Evolutionary conservation across 2,888 invertebrate genomes (phyloP).

Genomic region (Dynastes maya): DNA sequence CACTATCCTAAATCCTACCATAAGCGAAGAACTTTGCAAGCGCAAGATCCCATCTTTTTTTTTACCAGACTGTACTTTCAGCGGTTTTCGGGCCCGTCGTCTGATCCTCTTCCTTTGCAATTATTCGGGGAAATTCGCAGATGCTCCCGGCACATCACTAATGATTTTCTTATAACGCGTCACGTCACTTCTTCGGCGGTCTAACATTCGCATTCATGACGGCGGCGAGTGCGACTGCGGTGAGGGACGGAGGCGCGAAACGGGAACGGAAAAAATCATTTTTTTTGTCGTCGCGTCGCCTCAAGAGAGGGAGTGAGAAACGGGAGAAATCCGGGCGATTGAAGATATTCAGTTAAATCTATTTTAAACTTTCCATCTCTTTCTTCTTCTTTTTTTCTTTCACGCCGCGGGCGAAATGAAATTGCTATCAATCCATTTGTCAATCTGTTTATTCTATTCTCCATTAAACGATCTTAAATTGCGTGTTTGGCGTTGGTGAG

Average conservation of each 20-base stretch:
- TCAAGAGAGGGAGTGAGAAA: not conserved
- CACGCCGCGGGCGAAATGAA: slow-evolving; percentile 10
- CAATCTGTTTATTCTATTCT: slow-evolving; percentile 39
- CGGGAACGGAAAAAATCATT: slow-evolving; percentile 26
- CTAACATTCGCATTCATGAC: slow-evolving; percentile 38
- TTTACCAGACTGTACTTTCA: not conserved
- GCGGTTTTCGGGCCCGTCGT: not conserved
- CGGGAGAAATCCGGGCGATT: slow-evolving; percentile 18
- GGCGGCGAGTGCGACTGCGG: not conserved
- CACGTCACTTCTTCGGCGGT: slow-evolving; percentile 37
- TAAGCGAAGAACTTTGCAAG: too few relatives aligned
- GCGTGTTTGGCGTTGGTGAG: not conserved
- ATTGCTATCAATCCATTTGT: slow-evolving; percentile 38
- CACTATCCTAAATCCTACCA: too few relatives aligned
- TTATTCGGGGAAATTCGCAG: slow-evolving; percentile 44
- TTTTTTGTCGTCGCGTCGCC: slow-evolving; percentile 33
- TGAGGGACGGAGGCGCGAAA: not conserved
- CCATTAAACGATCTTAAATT: slow-evolving; percentile 31
- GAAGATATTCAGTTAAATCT: slow-evolving; percentile 40
- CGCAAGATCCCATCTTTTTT: too few relatives aligned
- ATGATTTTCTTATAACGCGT: slow-evolving; percentile 48
- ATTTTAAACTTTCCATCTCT: slow-evolving; percentile 32
- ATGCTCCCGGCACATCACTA: slow-evolving; percentile 45
- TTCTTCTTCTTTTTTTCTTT: not conserved
- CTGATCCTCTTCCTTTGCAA: slow-evolving; percentile 32